phyloP scores from a whole-genome alignment of 1,140 invertebrate genomes.

The Aphelenchoides avenae region DNA sequence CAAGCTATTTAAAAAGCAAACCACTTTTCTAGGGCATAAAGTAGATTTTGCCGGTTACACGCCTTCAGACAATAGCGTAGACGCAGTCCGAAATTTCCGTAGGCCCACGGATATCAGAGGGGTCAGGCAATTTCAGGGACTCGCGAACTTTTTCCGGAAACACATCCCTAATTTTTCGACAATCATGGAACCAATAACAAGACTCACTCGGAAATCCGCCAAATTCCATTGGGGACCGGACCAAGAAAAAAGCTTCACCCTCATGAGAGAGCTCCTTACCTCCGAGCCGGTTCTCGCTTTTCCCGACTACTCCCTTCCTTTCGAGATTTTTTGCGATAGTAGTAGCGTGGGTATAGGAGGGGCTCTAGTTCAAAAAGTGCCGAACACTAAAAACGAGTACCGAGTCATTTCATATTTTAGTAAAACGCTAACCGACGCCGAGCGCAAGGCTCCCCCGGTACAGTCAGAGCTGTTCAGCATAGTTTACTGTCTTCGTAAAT shows the following conservation, averaged over 20 bases:
- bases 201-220: neutral
- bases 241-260: neutral
- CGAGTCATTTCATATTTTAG: neutral
- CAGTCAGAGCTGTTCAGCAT: slow-evolving; percentile 3
- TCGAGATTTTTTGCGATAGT: slow-evolving; percentile 13
- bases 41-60: neutral
- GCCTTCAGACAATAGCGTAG: neutral
- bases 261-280: slow-evolving; percentile 7
- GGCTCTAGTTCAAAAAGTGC: slow-evolving; percentile 8
- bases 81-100: neutral
- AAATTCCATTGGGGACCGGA: slow-evolving; percentile 7
- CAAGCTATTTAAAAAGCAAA: neutral
- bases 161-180: slow-evolving; percentile 7
- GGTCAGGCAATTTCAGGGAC: slow-evolving; percentile 1
- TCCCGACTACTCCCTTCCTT: slow-evolving; percentile 6
- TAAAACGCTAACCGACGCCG: neutral
- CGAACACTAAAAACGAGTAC: neutral
- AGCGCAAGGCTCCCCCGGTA: slow-evolving; percentile 8
- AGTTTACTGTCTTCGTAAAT: slow-evolving; percentile 5
- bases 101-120: slow-evolving; percentile 1
- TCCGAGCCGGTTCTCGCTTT: slow-evolving; percentile 1
- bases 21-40: slow-evolving; percentile 5
- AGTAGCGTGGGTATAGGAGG: neutral
- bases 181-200: slow-evolving; percentile 6
- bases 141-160: neutral